Percentiles rank a stretch among this genome's conserved stretches.
These are phyloP conservation scores for Elymnias hypermnestra DNA, from an alignment of 1,140 invertebrate genomes.

Conservation along the genomic window DNA sequence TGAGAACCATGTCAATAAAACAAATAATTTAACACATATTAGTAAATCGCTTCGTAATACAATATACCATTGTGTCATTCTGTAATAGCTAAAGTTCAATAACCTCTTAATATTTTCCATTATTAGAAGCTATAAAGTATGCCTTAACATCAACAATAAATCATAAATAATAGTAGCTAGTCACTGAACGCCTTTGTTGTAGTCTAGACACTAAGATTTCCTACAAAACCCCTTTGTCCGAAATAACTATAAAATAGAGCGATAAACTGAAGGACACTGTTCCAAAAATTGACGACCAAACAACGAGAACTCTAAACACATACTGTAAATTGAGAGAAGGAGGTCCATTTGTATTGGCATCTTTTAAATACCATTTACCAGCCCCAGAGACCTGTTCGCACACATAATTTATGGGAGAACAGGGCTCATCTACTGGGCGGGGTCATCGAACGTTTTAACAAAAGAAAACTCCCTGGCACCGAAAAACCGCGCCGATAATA, in stretches of 20 bases:
- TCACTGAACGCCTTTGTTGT: constrained; percentile 10
- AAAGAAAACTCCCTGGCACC: constrained; percentile 13
- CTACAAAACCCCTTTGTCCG: constrained; percentile 9
- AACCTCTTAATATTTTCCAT: neutral
- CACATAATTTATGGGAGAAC: constrained; percentile 4
- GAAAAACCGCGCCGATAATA: constrained; percentile 25
- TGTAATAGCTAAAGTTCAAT: neutral
- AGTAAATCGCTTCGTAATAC: too few species aligned
- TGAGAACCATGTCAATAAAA: too few species aligned
- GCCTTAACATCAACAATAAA: too few species aligned
- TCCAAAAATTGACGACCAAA: constrained; percentile 17
- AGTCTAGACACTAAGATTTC: constrained; percentile 13
- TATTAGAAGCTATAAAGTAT: neutral
- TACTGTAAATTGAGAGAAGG: neutral
- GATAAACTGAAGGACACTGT: constrained; percentile 19
- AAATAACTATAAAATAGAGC: constrained; percentile 20
- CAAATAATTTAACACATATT: too few species aligned
- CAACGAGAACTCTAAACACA: constrained; percentile 4
- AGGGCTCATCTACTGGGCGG: constrained; percentile 6
- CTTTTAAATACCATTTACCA: constrained; percentile 10
- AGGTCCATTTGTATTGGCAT: constrained; percentile 15
- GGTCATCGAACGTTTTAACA: constrained; percentile 25
- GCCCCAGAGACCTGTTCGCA: constrained; percentile 7
- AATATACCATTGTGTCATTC: too few species aligned
- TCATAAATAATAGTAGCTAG: constrained; percentile 3